These are phyloP conservation scores for Proales similis DNA, from an alignment of 1,140 invertebrate genomes.

Conservation along the genomic window DNA sequence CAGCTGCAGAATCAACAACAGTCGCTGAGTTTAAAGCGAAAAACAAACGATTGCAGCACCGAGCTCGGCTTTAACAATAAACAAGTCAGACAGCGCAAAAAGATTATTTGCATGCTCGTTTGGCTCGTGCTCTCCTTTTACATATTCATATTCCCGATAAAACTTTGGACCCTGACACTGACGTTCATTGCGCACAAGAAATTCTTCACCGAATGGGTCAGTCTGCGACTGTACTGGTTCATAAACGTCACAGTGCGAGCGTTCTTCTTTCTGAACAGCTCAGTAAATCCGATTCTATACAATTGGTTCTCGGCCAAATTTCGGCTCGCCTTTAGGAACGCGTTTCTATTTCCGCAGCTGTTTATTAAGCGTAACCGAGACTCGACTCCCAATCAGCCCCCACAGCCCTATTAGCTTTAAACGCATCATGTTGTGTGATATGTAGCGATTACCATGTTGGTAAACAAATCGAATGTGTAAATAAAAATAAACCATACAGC, in stretches of 20 bases:
- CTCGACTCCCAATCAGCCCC: too few relatives aligned
- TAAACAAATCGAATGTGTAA: too few relatives aligned
- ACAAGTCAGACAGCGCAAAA: slow-evolving; percentile 5
- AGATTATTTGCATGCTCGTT: slow-evolving; percentile 20
- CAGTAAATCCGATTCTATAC: slow-evolving; percentile 23
- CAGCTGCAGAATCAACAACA: too few relatives aligned
- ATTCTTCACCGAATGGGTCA: not conserved
- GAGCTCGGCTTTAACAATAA: not conserved
- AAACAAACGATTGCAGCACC: not conserved
- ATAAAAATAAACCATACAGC: too few relatives aligned
- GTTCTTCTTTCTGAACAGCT: slow-evolving; percentile 33
- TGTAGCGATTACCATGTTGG: too few relatives aligned
- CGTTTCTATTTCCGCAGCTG: not conserved
- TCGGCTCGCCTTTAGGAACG: slow-evolving; percentile 2
- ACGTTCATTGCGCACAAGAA: not conserved
- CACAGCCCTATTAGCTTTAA: too few relatives aligned
- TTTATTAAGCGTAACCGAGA: too few relatives aligned
- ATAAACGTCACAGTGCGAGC: slow-evolving; percentile 20
- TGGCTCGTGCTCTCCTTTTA: slow-evolving; percentile 5
- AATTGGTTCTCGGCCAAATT: slow-evolving; percentile 18
- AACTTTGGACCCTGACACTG: slow-evolving; percentile 17
- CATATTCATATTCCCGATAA: slow-evolving; percentile 19
- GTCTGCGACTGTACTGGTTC: slow-evolving; percentile 5
- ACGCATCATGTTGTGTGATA: too few relatives aligned
- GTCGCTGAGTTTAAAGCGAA: not conserved